phyloP scores from a whole-genome alignment of 2,888 invertebrate genomes.

The Tetheella fluctuosa region DNA sequence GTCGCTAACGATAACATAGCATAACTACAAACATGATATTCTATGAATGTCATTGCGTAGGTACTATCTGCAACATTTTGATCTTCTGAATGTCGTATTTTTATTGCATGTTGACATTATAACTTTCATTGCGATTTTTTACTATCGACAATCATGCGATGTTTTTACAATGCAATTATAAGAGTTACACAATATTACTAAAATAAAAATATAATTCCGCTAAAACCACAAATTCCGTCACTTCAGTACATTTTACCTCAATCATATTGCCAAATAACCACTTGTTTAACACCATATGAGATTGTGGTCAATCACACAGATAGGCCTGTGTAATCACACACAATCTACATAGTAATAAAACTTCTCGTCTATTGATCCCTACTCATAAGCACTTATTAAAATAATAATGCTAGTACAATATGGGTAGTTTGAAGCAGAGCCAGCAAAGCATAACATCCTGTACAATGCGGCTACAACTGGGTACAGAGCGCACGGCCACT shows the following conservation, averaged over 20 bases:
- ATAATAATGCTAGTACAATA: slow-evolving; percentile 2
- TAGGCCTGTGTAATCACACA: too few relatives aligned
- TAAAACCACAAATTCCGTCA: too few relatives aligned
- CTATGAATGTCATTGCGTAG: background rate
- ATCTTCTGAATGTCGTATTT: background rate
- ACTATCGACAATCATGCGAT: background rate
- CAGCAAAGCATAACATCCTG: slow-evolving; percentile 54
- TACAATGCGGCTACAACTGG: slow-evolving; percentile 22
- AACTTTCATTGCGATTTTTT: background rate
- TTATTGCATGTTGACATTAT: background rate
- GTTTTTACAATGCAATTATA: background rate
- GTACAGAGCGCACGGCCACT: slow-evolving; percentile 23
- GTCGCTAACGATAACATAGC: too few relatives aligned
- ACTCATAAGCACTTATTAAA: background rate
- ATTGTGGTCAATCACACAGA: too few relatives aligned
- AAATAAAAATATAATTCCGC: too few relatives aligned
- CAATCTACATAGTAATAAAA: too few relatives aligned
- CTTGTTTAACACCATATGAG: too few relatives aligned
- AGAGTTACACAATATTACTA: background rate
- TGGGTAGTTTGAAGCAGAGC: slow-evolving; percentile 26
- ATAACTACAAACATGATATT: background rate
- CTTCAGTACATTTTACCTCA: too few relatives aligned
- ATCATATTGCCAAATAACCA: too few relatives aligned
- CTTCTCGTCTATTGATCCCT: background rate
- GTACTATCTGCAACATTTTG: background rate